Percentiles rank a stretch among this genome's conserved stretches.
phyloP scores from a whole-genome alignment of 2,113 vertebrate genomes.

The Leptocoma aspasia region DNA sequence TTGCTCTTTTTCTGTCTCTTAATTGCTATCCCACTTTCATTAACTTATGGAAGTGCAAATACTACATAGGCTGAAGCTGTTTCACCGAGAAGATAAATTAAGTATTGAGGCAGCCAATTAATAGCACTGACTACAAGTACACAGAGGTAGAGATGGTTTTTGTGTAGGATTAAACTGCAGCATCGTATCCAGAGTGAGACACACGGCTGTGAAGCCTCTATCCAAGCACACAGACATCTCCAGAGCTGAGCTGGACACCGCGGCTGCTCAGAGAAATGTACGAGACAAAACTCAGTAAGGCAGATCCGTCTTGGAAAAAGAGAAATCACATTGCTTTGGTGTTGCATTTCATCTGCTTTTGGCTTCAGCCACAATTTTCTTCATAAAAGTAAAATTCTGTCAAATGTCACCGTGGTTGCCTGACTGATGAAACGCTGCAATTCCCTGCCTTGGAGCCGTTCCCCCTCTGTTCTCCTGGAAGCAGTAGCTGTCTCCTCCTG shows the following conservation, averaged over 20 bases:
- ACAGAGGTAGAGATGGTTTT: not conserved
- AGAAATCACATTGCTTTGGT: not conserved
- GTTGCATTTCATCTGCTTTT: not conserved
- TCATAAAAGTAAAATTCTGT: not conserved
- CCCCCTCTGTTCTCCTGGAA: not conserved
- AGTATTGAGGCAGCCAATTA: not conserved
- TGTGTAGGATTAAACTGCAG: not conserved
- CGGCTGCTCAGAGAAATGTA: not conserved
- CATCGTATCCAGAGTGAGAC: rapidly evolving
- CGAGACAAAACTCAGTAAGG: not conserved
- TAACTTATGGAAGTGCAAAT: not conserved
- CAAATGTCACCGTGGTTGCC: not conserved
- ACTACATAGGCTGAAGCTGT: not conserved
- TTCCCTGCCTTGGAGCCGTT: not conserved
- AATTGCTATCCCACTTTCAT: not conserved
- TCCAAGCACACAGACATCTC: rapidly evolving
- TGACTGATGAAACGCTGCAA: not conserved
- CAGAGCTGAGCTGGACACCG: not conserved
- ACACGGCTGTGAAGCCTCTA: not conserved
- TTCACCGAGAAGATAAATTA: constrained; percentile 2
- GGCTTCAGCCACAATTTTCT: not conserved
- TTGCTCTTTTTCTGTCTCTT: not conserved
- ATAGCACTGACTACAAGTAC: not conserved
- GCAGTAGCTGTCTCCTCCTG: not conserved
- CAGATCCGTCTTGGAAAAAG: not conserved